phyloP scores from a whole-genome alignment of 2,888 invertebrate genomes.

The Marronus borbonicus region DNA sequence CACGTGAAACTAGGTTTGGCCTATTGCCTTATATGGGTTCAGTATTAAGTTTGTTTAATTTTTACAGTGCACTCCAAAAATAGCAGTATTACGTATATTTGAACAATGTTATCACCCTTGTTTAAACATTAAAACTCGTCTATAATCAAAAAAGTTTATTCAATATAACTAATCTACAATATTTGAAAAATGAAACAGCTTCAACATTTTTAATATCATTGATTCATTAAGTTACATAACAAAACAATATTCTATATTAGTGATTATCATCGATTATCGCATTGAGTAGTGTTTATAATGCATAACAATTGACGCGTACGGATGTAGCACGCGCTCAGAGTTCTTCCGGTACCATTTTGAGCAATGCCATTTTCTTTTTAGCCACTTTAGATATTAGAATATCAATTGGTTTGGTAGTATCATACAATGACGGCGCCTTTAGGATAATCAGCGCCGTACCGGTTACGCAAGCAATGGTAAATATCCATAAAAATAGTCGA shows the following conservation, averaged over 20 bases:
- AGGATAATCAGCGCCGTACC: constrained; percentile 92
- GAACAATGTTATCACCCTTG: too few relatives aligned
- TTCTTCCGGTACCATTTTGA: constrained; percentile 86
- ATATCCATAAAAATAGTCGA: constrained; percentile 95
- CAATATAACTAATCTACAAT: constrained; percentile 63
- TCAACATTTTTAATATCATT: constrained; percentile 64
- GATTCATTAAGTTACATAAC: constrained; percentile 64
- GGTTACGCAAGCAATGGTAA: constrained; percentile 92
- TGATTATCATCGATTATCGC: constrained; percentile 69
- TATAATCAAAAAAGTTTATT: constrained; percentile 63
- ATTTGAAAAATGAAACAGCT: constrained; percentile 64
- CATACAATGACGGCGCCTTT: constrained; percentile 93
- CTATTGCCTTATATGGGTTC: too few relatives aligned
- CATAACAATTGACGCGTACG: constrained; percentile 52
- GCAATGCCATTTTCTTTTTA: constrained; percentile 89
- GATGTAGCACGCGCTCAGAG: constrained; percentile 60
- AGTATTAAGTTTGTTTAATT: too few relatives aligned
- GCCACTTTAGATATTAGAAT: constrained; percentile 93
- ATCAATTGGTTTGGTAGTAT: constrained; percentile 91
- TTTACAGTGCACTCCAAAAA: too few relatives aligned
- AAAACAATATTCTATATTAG: constrained; percentile 66
- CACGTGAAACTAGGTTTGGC: too few relatives aligned
- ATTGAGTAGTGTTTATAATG: constrained; percentile 54
- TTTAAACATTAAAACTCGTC: neutral
- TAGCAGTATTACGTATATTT: too few relatives aligned